Conservation (phyloP, 2,888 invertebrate genomes). For the Caenorhabditis panamensis region DNA sequence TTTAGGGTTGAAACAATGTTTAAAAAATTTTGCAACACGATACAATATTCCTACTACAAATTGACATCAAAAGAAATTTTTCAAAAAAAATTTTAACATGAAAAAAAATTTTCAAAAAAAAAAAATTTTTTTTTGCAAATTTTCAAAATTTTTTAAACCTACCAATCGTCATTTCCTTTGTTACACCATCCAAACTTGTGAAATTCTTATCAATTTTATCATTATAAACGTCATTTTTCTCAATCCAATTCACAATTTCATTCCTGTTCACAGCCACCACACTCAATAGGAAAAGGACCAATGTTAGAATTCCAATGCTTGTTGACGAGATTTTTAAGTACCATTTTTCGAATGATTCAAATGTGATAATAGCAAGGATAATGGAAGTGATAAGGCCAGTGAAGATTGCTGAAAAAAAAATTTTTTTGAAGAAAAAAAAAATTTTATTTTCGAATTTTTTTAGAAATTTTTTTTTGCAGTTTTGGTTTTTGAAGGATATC, state of each 20-base stretch:
- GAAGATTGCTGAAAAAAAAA: constrained; percentile 14
- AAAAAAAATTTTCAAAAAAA: too few species aligned
- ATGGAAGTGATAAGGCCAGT: constrained; percentile 8
- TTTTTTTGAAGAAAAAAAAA: too few species aligned
- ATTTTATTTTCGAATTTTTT: too few species aligned
- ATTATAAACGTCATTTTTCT: too few species aligned
- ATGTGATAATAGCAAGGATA: constrained; percentile 19
- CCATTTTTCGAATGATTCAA: constrained; percentile 40
- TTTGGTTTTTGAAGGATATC: too few species aligned
- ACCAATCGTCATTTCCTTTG: constrained; percentile 38
- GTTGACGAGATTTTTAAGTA: constrained; percentile 23
- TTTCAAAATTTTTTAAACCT: not conserved
- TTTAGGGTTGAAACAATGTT: too few species aligned
- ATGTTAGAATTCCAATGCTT: not conserved
- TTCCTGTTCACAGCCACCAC: constrained; percentile 15
- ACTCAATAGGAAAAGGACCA: constrained; percentile 13
- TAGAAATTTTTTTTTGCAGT: too few species aligned
- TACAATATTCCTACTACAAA: too few species aligned
- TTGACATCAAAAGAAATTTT: too few species aligned
- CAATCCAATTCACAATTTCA: not conserved
- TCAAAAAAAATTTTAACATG: too few species aligned
- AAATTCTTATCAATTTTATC: constrained; percentile 10
- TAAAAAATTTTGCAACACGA: not conserved
- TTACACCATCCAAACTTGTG: constrained; percentile 9
- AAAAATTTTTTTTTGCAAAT: too few species aligned